Conservation (phyloP, 2,113 vertebrate species). For the Callaeas wilsoni region DNA sequence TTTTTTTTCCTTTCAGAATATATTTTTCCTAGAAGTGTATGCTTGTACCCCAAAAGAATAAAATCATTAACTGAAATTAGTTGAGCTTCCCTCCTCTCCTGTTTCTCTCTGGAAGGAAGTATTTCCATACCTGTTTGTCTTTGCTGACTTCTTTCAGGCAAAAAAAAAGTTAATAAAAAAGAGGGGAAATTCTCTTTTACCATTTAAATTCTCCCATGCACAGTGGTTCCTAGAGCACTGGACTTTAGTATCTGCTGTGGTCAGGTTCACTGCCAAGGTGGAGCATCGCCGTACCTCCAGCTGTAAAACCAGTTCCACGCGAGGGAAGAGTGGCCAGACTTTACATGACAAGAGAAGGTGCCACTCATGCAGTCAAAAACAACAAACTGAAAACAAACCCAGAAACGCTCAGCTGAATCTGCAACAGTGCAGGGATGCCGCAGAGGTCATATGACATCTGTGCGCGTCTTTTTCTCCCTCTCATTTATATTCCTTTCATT, state of each 20-base stretch:
- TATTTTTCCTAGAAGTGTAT: not conserved
- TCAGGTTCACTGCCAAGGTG: constrained; percentile 1
- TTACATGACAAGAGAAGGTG: not conserved
- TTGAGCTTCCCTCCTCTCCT: not conserved
- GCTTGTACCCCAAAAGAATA: not conserved
- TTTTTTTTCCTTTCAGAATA: not conserved
- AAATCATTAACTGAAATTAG: not conserved
- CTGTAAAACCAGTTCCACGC: not conserved
- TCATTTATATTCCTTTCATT: constrained; percentile 51
- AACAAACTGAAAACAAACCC: not conserved
- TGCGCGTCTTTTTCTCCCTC: not conserved
- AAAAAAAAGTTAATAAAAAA: not conserved
- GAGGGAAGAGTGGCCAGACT: not conserved
- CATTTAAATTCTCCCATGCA: constrained; percentile 13
- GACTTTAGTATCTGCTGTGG: constrained; percentile 20
- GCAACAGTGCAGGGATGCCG: not conserved
- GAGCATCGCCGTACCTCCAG: constrained; percentile 45
- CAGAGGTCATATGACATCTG: not conserved
- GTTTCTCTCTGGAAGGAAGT: not conserved
- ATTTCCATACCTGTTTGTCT: not conserved
- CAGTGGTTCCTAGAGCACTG: constrained; percentile 16
- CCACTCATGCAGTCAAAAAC: not conserved
- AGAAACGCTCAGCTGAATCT: not conserved
- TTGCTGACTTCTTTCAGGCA: not conserved
- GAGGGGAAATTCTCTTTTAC: not conserved